Evolutionary conservation across 2,113 vertebrate species (phyloP).

Genomic region (Pardalotus punctatus): DNA sequence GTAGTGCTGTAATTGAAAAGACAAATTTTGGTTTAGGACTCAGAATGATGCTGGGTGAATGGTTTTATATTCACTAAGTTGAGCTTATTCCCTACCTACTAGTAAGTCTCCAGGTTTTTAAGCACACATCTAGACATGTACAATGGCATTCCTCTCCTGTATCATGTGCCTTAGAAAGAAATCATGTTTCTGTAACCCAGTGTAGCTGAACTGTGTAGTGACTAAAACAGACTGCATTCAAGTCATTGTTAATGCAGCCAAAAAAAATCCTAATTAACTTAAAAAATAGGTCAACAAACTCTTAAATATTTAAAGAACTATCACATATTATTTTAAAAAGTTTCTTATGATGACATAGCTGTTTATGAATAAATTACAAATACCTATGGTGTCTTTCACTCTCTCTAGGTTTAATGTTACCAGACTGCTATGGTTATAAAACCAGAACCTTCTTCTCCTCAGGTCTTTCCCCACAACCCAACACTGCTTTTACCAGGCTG

Average conservation of each 20-base stretch:
- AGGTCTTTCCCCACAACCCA: not conserved
- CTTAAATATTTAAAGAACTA: constrained; percentile 73
- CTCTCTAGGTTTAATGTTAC: not conserved
- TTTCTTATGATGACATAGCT: constrained; percentile 42
- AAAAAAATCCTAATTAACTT: constrained; percentile 67
- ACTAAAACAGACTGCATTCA: constrained; percentile 43
- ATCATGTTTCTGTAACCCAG: not conserved
- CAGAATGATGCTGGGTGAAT: not conserved
- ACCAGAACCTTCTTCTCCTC: not conserved
- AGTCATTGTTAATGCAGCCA: constrained; percentile 54
- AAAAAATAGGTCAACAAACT: constrained; percentile 71
- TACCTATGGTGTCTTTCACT: not conserved
- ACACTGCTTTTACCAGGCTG: not conserved
- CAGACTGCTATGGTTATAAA: not conserved
- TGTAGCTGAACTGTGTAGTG: not conserved
- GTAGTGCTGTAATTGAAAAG: not conserved
- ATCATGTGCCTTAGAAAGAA: not conserved
- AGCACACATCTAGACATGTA: not conserved
- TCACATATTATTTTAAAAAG: constrained; percentile 64
- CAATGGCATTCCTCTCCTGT: not conserved
- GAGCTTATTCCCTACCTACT: not conserved
- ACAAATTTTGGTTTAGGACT: not conserved
- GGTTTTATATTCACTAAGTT: not conserved
- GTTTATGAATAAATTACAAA: constrained; percentile 68
- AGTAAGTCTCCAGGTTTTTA: not conserved